Conservation (phyloP, 92 coral and sea anemone genomes). For the Zoanthus gigantus region DNA sequence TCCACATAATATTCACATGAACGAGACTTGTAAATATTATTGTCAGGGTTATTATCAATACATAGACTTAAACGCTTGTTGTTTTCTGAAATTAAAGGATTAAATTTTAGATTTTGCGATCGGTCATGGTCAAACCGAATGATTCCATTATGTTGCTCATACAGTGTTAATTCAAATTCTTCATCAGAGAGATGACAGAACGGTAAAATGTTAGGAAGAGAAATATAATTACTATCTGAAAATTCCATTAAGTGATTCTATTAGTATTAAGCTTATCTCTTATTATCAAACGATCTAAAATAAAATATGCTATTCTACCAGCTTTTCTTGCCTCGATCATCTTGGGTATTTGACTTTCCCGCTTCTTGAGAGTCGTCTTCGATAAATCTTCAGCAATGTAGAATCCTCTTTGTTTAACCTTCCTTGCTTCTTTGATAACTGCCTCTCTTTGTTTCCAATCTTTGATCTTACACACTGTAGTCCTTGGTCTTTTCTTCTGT, state of each 20-base stretch:
- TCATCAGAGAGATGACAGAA: constrained; percentile 15
- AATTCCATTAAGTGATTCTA: not conserved
- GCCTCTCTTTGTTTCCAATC: constrained; percentile 5
- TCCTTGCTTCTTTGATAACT: constrained; percentile 1
- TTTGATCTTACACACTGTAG: not conserved
- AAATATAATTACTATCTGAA: not conserved
- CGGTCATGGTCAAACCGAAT: not conserved
- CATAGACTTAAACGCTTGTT: not conserved
- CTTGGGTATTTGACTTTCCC: not conserved
- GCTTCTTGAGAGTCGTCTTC: not conserved
- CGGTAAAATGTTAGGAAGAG: not conserved
- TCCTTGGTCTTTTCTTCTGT: not conserved
- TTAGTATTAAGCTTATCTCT: not conserved
- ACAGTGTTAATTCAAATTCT: not conserved
- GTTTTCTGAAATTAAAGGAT: not conserved
- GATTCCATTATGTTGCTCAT: constrained; percentile 3
- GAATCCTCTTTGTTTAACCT: not conserved
- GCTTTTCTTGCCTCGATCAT: not conserved
- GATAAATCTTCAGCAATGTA: not conserved
- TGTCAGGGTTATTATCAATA: not conserved
- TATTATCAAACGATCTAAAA: not conserved
- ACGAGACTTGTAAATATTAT: not conserved
- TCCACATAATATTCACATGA: not conserved
- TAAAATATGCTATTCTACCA: not conserved
- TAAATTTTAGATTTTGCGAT: not conserved